Conservation (phyloP, 2,888 invertebrate species). For the Parnassius mnemosyne region DNA sequence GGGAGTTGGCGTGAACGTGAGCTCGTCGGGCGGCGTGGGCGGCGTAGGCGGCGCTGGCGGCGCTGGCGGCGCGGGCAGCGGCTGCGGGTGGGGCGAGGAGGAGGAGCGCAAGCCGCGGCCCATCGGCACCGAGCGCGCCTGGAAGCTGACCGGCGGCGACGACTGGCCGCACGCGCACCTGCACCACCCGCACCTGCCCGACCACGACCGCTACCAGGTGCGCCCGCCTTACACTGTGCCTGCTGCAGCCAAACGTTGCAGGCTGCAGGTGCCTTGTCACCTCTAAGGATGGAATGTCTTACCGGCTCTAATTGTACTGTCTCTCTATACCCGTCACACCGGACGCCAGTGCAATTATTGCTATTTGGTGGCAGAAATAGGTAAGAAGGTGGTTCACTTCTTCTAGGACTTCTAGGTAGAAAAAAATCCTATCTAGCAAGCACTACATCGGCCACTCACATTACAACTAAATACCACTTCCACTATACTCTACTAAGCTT, state of each 20-base stretch:
- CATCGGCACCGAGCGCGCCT: constrained; percentile 91
- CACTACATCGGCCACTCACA: no score
- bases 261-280: no score
- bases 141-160: constrained; percentile 80
- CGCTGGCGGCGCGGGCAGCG: constrained; percentile 87
- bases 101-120: constrained; percentile 84
- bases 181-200: constrained; percentile 46
- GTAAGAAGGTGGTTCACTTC: no score
- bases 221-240: not conserved
- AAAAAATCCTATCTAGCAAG: no score
- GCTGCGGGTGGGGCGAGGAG: constrained; percentile 81
- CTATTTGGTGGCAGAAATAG: no score
- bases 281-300: not conserved
- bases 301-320: no score
- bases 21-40: constrained; percentile 39
- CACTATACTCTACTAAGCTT: no score
- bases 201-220: constrained; percentile 65
- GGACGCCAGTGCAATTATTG: no score
- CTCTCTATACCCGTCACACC: no score
- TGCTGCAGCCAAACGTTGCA: not conserved
- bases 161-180: constrained; percentile 53
- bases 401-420: no score
- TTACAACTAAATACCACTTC: no score
- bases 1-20: constrained; percentile 31
- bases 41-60: constrained; percentile 68